phyloP scores from a whole-genome alignment of 1,140 invertebrate genomes.

The Drosophila nikananu region DNA sequence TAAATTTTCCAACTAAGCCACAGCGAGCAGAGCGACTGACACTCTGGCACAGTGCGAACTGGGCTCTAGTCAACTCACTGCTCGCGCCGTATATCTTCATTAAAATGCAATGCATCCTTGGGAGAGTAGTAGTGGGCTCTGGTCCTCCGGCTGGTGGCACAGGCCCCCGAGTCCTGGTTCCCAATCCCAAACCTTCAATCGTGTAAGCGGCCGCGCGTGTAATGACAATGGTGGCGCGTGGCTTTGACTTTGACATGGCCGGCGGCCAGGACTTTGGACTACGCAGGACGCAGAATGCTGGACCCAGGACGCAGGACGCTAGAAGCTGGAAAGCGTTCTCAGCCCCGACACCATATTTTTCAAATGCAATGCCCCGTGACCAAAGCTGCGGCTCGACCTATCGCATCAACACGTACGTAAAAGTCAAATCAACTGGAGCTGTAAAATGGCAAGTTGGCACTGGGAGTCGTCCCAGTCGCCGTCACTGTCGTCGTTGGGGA shows the following conservation, averaged over 20 bases:
- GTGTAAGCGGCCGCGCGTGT: constrained; percentile 80
- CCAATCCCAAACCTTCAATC: constrained; percentile 58
- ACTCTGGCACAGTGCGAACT: constrained; percentile 29
- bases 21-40: constrained; percentile 47
- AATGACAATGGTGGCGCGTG: constrained; percentile 79
- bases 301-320: not conserved
- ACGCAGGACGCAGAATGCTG: constrained; percentile 1
- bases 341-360: constrained; percentile 48
- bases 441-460: constrained; percentile 34
- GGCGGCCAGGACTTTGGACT: constrained; percentile 35
- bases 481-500: constrained; percentile 7
- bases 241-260: constrained; percentile 81
- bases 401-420: constrained; percentile 74
- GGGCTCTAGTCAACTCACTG: constrained; percentile 31
- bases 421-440: constrained; percentile 67
- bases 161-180: constrained; percentile 8
- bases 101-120: constrained; percentile 81
- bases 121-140: constrained; percentile 32
- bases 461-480: not conserved
- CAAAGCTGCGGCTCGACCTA: constrained; percentile 54
- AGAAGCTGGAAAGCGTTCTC: not conserved
- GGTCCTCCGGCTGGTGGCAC: constrained; percentile 6
- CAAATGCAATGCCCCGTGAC: constrained; percentile 65
- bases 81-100: constrained; percentile 71
- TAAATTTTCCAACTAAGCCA: constrained; percentile 71